Conservation (phyloP, 2,797 vertebrate species). For the Emys orbicularis region DNA sequence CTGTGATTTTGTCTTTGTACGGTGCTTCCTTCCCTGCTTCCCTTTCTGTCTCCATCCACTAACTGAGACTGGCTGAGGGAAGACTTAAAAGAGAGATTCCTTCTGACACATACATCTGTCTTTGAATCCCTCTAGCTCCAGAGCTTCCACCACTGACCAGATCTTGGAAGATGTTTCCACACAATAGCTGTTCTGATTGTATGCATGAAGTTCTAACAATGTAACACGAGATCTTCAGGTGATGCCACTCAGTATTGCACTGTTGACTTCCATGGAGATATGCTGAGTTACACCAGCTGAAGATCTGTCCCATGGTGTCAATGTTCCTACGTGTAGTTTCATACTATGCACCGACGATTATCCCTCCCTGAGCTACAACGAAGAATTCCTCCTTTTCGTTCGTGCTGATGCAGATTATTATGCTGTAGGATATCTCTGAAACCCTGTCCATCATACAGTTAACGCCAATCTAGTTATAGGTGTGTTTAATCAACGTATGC, state of each 20-base stretch:
- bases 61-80: constrained; percentile 49
- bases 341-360: neutral
- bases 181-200: neutral
- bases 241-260: neutral
- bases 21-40: constrained; percentile 6
- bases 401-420: neutral
- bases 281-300: neutral
- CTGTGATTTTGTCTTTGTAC: constrained; percentile 32
- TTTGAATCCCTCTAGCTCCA: neutral
- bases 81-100: constrained; percentile 41
- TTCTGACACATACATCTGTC: neutral
- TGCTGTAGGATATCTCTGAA: neutral
- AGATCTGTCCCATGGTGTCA: neutral
- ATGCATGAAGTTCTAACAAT: neutral
- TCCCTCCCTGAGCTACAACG: neutral
- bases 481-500: neutral
- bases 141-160: neutral
- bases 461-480: neutral
- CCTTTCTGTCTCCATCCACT: constrained; percentile 45
- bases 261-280: neutral
- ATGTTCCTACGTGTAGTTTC: neutral
- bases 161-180: neutral
- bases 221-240: neutral
- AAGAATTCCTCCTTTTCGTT: neutral
- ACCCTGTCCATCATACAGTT: neutral